Evolutionary conservation across 37 sponge, comb jelly and placozoan genomes (phyloP), one percentile per base, ranked within the genome.

Genomic region (Mnemiopsis leidyi): DNA sequence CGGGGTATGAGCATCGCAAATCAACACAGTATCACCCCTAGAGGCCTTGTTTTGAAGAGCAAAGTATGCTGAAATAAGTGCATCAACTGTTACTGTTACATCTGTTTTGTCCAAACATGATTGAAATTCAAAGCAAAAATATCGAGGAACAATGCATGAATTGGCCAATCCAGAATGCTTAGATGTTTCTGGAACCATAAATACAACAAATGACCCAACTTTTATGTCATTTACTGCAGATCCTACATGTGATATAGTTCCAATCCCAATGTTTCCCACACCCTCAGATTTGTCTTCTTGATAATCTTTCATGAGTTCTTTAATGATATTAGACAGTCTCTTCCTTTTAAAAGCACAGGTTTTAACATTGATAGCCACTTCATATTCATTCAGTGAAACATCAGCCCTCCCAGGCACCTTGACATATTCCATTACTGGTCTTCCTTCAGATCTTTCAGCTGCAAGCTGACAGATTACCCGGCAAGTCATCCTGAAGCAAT

Each of bases 1-100:
- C 3, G 90, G 90, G 9, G 90, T 85, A 25, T 38, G 40, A 0
- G n/a, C 90, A 85, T 85, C 48, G 39, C 90, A 85, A 40, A 85
- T 29, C 2, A 85, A 39, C 32, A 85, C 61, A 0, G 35, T 33
- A 25, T 85, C 90, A 20, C 90, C 90, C 36, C 35, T 28, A 2
- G 61, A 29, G 1, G 25, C 48, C 36, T 32, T 77, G 36, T 85
- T 38, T 26, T 85, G 90, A 23, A 40, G 24, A 33, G 61, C 36
- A 38, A 32, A 38, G 29, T 40, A 85, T 3, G 61, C 90, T 38
- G 90, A 61, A 29, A 85, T 85, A 18, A 85, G 90, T 20, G 90
- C 90, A 40, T 85, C 90, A 38, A 85, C 35, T 39, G 35, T 26
- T 9, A 85, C 90, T 23, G 36, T 23, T 0, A 85, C 61, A 40